A percentile compares a stretch with the other conserved stretches of the same genome.
Conservation (phyloP, 2,113 vertebrate genomes). For the Lampris incognitus region DNA sequence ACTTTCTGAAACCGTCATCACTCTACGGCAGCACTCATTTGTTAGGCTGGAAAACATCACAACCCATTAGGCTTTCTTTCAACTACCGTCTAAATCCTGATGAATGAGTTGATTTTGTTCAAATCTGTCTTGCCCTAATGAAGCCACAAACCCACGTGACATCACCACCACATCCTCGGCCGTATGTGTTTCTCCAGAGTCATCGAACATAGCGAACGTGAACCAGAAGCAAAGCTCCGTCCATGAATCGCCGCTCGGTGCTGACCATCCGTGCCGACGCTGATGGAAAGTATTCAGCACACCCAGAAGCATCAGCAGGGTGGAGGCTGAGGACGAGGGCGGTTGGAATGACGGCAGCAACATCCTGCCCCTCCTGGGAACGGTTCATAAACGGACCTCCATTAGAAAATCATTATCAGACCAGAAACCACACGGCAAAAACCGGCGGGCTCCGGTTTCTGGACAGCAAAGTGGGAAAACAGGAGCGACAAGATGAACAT, state of each 20-base stretch:
- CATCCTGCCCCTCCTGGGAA: constrained; percentile 43
- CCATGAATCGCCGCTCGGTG: too few relatives aligned
- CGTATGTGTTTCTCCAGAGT: too few relatives aligned
- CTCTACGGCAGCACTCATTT: too few relatives aligned
- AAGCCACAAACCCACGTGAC: too few relatives aligned
- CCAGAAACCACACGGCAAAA: neutral
- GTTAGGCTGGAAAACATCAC: too few relatives aligned
- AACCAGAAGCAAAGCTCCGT: neutral
- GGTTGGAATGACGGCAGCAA: constrained; percentile 7
- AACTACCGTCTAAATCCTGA: too few relatives aligned
- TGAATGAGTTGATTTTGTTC: too few relatives aligned
- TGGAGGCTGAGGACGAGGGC: constrained; percentile 34
- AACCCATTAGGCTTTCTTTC: too few relatives aligned
- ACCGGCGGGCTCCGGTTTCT: constrained; percentile 57
- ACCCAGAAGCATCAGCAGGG: constrained; percentile 40
- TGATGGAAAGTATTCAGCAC: constrained; percentile 42
- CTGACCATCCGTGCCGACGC: neutral
- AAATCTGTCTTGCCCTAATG: too few relatives aligned
- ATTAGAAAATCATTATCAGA: constrained; percentile 59
- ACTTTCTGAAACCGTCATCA: too few relatives aligned
- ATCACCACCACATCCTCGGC: too few relatives aligned
- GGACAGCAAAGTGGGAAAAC: constrained; percentile 35
- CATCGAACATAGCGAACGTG: neutral
- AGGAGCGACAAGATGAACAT: too few relatives aligned
- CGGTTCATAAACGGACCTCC: constrained; percentile 23